Conservation (phyloP, 2,797 vertebrate genomes). For the Sciurus carolinensis region DNA sequence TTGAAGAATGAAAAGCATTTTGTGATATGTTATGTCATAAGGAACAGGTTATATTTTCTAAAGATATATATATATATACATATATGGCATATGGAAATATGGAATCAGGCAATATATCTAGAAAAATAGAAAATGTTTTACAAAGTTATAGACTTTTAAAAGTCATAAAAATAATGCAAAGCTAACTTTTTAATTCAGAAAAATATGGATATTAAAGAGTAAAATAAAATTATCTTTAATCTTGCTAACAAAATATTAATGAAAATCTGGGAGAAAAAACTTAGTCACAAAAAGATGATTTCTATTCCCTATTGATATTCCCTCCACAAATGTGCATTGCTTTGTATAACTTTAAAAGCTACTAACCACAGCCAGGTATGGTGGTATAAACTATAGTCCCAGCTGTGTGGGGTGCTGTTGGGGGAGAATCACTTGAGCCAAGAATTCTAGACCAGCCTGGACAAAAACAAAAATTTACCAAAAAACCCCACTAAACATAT, state of each 20-base stretch:
- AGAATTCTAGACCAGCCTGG: background rate
- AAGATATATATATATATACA: background rate
- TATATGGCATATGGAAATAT: background rate
- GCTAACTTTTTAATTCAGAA: slow-evolving; percentile 36
- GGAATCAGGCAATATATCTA: background rate
- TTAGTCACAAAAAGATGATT: slow-evolving; percentile 37
- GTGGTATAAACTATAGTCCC: background rate
- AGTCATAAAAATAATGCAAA: background rate
- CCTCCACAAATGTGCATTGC: background rate
- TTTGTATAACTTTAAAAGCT: slow-evolving; percentile 16
- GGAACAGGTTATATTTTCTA: background rate
- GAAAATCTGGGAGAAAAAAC: background rate
- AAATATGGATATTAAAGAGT: slow-evolving; percentile 35
- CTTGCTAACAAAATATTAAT: background rate
- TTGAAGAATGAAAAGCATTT: slow-evolving; percentile 17
- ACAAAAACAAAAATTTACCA: background rate
- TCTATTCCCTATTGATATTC: slow-evolving; percentile 3
- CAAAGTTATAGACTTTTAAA: slow-evolving; percentile 7
- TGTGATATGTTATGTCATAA: background rate
- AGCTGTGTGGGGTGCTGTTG: background rate
- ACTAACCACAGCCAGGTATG: background rate
- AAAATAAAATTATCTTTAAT: background rate
- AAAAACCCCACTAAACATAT: background rate
- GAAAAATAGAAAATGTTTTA: slow-evolving; percentile 15
- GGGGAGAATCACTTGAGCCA: background rate